These are phyloP conservation scores for Oreohelix idahoensis DNA, from an alignment of 1,140 invertebrate genomes.

Conservation along the genomic window DNA sequence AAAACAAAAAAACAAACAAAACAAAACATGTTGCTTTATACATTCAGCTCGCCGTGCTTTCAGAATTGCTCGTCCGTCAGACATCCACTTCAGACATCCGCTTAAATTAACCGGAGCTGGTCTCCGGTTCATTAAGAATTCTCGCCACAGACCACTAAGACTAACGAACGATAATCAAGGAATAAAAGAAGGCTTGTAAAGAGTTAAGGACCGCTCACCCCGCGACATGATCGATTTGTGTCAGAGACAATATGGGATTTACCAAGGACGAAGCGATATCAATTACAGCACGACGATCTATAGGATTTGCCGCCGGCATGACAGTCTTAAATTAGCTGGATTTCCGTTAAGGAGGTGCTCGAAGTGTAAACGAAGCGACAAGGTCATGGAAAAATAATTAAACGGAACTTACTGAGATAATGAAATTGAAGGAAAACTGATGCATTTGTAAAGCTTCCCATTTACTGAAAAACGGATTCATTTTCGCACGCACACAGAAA, in stretches of 20 bases:
- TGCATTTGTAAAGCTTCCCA: too few species aligned
- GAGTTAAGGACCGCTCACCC: background rate
- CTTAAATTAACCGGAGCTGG: background rate
- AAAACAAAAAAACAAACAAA: too few species aligned
- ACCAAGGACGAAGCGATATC: background rate
- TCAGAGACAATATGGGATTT: background rate
- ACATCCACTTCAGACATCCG: background rate
- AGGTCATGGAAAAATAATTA: background rate
- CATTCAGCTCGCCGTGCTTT: too few species aligned
- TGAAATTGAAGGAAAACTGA: too few species aligned
- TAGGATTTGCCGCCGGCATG: background rate
- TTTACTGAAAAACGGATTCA: too few species aligned
- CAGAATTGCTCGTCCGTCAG: too few species aligned
- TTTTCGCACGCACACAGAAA: too few species aligned
- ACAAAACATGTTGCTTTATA: too few species aligned
- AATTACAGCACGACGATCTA: background rate
- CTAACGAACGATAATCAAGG: background rate
- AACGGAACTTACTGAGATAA: too few species aligned
- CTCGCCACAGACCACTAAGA: background rate
- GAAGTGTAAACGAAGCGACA: background rate
- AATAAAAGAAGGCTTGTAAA: background rate
- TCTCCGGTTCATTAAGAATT: background rate
- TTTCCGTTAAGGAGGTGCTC: background rate
- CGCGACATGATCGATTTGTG: background rate
- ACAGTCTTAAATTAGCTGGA: background rate